A percentile compares a stretch with the other conserved stretches of the same genome.
Evolutionary conservation across 2,113 vertebrate species (phyloP).

Genomic region (Anolis carolinensis): DNA sequence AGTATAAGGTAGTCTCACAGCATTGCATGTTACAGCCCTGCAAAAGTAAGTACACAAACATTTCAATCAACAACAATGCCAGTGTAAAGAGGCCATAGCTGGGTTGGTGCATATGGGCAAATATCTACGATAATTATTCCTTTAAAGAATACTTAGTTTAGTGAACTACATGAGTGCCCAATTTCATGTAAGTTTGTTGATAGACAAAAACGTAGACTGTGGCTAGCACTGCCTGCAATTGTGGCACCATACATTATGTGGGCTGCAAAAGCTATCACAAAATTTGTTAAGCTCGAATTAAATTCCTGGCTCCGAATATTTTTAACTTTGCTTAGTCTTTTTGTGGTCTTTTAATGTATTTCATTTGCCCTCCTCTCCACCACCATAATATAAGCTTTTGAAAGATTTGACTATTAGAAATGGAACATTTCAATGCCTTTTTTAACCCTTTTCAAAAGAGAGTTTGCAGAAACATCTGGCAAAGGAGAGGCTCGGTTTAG

Average conservation of each 20-base stretch:
- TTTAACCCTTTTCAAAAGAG: not conserved
- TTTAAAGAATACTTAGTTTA: not conserved
- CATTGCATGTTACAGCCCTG: not conserved
- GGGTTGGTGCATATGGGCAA: not conserved
- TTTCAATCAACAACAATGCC: not conserved
- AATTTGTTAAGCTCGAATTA: not conserved
- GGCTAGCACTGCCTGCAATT: not conserved
- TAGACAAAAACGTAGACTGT: not conserved
- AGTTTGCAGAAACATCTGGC: constrained; percentile 3
- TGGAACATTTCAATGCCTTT: not conserved
- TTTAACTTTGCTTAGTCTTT: constrained; percentile 13
- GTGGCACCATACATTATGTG: not conserved
- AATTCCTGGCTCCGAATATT: constrained; percentile 1
- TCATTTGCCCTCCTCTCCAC: not conserved
- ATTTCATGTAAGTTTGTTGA: not conserved
- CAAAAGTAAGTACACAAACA: not conserved
- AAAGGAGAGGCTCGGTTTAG: constrained; percentile 5
- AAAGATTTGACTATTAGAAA: not conserved
- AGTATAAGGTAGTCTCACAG: not conserved
- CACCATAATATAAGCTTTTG: not conserved
- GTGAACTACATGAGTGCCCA: not conserved
- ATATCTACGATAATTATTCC: not conserved
- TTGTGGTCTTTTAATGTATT: constrained; percentile 16
- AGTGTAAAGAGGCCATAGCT: not conserved
- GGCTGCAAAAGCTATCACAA: constrained; percentile 2